A percentile compares a stretch with the other conserved stretches of the same genome.
These are phyloP conservation scores for Podarcis siculus DNA, from an alignment of 2,797 vertebrate genomes.

Conservation along the genomic window DNA sequence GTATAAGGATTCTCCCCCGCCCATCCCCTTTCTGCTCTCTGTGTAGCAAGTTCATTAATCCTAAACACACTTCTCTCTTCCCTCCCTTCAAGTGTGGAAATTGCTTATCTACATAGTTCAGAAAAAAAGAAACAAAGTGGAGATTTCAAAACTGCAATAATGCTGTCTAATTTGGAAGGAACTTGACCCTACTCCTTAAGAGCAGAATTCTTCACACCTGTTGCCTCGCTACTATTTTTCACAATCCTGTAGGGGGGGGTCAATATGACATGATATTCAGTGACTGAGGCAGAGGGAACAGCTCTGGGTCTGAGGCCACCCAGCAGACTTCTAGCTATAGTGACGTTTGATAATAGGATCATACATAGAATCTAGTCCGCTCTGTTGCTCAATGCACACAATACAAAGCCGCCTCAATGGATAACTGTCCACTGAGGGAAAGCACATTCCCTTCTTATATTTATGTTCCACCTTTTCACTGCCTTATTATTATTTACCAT, in stretches of 20 bases:
- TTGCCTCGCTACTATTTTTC: background rate
- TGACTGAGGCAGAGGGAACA: background rate
- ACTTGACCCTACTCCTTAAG: background rate
- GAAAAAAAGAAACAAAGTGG: conserved; percentile 1
- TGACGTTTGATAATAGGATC: background rate
- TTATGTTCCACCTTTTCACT: too few relatives aligned
- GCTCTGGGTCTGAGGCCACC: too few relatives aligned
- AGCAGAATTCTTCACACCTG: background rate
- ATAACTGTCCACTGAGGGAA: too few relatives aligned
- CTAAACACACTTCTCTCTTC: background rate
- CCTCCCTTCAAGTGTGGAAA: background rate
- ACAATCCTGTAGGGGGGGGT: background rate
- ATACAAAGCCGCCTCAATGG: too few relatives aligned
- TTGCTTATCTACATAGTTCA: conserved; percentile 33
- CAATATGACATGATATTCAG: background rate
- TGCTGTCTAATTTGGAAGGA: background rate
- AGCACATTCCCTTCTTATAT: too few relatives aligned
- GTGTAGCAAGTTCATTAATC: conserved; percentile 32
- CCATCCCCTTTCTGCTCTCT: conserved; percentile 37
- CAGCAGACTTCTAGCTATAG: too few relatives aligned
- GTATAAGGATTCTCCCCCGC: background rate
- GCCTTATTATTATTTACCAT: too few relatives aligned
- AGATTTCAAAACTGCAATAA: background rate
- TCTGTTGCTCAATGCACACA: too few relatives aligned
- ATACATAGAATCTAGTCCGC: too few relatives aligned